These are phyloP conservation scores for Orgyia antiqua DNA, from an alignment of 2,888 invertebrate genomes.

Conservation along the genomic window DNA sequence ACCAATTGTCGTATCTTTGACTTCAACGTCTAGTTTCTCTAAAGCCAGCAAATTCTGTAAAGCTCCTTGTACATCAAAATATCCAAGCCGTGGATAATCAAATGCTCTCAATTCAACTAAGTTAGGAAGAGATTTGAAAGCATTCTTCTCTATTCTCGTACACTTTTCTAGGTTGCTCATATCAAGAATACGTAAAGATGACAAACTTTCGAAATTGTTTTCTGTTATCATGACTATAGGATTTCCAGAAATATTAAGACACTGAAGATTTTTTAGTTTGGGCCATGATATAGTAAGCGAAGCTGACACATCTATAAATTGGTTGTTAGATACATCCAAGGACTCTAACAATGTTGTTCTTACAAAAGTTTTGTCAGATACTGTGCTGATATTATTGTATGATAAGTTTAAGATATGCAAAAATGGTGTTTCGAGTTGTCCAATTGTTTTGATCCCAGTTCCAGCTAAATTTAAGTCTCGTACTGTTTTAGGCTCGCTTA, in stretches of 20 bases:
- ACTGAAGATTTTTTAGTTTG: constrained; percentile 83
- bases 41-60: constrained; percentile 85
- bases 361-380: constrained; percentile 84
- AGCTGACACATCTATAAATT: constrained; percentile 77
- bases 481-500: constrained; percentile 93
- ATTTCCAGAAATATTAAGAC: constrained; percentile 89
- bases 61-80: constrained; percentile 91
- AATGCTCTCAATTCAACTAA: constrained; percentile 84
- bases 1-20: constrained; percentile 89
- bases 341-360: constrained; percentile 87
- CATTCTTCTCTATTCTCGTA: constrained; percentile 88
- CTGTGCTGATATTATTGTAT: constrained; percentile 82
- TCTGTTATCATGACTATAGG: constrained; percentile 87
- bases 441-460: constrained; percentile 83
- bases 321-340: constrained; percentile 87
- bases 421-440: constrained; percentile 90
- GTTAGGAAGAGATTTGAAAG: constrained; percentile 85
- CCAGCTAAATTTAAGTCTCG: constrained; percentile 88
- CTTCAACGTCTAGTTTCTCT: constrained; percentile 88
- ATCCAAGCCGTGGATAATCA: constrained; percentile 88
- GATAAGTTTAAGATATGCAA: constrained; percentile 88
- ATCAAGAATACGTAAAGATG: constrained; percentile 80
- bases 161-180: constrained; percentile 83
- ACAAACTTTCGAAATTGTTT: constrained; percentile 85
- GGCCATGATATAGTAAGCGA: constrained; percentile 83